Evolutionary conservation across 2,888 invertebrate species (phyloP).

Genomic region (Rapana venosa): DNA sequence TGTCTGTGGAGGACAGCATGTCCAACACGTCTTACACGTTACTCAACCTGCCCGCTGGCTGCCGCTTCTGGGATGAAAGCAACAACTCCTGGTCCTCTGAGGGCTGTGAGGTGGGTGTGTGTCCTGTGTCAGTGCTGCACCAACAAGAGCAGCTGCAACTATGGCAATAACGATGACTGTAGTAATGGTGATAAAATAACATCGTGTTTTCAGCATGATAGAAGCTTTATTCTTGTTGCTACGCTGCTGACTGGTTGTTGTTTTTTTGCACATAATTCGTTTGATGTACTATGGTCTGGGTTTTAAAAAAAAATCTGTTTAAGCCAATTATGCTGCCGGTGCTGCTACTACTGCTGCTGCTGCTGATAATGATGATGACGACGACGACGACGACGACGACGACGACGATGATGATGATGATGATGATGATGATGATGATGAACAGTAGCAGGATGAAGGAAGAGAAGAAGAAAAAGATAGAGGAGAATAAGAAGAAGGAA

Average conservation of each 20-base stretch:
- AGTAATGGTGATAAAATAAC: neutral
- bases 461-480: too few species aligned
- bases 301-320: too few species aligned
- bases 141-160: neutral
- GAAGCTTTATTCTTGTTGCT: too few species aligned
- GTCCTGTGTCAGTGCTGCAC: neutral
- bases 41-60: slow-evolving; percentile 69
- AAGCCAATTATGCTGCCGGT: too few species aligned
- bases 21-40: slow-evolving; percentile 71
- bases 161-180: neutral
- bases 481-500: too few species aligned
- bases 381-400: neutral
- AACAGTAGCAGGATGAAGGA: too few species aligned
- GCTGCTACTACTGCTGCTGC: too few species aligned
- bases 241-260: too few species aligned
- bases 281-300: too few species aligned
- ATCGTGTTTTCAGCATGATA: too few species aligned
- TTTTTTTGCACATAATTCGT: too few species aligned
- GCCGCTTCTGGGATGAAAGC: slow-evolving; percentile 72
- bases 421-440: neutral
- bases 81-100: slow-evolving; percentile 70
- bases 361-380: too few species aligned
- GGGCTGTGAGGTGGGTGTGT: slow-evolving; percentile 66
- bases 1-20: slow-evolving; percentile 55
- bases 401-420: neutral